These are phyloP conservation scores for Pegea sp. DNA, from an alignment of 23 tunicate genomes.

Conservation along the genomic window DNA sequence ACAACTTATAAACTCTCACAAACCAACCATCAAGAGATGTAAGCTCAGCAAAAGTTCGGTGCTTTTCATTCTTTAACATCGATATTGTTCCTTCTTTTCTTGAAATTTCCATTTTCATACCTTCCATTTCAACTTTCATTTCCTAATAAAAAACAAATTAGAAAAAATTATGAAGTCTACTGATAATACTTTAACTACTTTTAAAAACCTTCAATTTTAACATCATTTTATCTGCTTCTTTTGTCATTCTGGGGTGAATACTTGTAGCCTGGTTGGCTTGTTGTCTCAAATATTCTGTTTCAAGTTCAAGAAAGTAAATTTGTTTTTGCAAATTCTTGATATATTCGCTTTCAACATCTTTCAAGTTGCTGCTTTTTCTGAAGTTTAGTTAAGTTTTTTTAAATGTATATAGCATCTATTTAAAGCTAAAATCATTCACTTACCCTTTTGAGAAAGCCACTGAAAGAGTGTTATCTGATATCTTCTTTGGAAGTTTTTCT, in stretches of 20 bases:
- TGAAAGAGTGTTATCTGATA: too few relatives aligned
- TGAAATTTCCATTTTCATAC: slow-evolving; percentile 48
- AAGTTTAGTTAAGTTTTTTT: not conserved
- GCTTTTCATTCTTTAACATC: slow-evolving; percentile 64
- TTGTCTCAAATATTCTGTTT: slow-evolving; percentile 58
- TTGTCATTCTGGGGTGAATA: slow-evolving; percentile 62
- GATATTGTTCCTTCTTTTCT: slow-evolving; percentile 80
- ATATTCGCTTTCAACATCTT: slow-evolving; percentile 84
- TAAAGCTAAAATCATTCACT: too few relatives aligned
- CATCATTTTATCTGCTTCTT: slow-evolving; percentile 85
- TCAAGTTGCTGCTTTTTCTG: slow-evolving; percentile 75
- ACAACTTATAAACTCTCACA: not conserved
- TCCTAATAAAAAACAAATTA: slow-evolving; percentile 14
- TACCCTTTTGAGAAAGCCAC: too few relatives aligned
- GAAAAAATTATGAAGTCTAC: not conserved
- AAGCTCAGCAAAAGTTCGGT: slow-evolving; percentile 21
- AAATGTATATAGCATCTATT: too few relatives aligned
- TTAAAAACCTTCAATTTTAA: slow-evolving; percentile 31
- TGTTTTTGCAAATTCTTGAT: slow-evolving; percentile 84
- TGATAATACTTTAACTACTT: not conserved
- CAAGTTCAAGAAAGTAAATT: slow-evolving; percentile 67
- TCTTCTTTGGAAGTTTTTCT: too few relatives aligned
- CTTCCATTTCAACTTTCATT: slow-evolving; percentile 39
- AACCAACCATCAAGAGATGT: slow-evolving; percentile 25
- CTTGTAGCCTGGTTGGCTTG: slow-evolving; percentile 80